These are phyloP conservation scores for Odontomachus brunneus DNA, from an alignment of 1,140 invertebrate species.

Conservation along the genomic window DNA sequence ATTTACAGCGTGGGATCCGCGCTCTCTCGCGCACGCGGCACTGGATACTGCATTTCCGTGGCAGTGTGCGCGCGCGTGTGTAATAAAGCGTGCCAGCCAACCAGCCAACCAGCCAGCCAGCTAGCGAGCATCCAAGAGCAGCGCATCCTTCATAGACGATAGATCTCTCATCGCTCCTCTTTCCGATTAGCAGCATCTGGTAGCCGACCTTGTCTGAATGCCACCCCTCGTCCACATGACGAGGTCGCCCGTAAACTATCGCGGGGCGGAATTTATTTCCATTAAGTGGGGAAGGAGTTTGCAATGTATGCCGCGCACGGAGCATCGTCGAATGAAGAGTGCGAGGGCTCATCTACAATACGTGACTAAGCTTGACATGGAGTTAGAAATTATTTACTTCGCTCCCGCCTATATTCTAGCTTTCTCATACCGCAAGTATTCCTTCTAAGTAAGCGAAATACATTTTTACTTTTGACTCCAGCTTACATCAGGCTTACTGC, in stretches of 20 bases:
- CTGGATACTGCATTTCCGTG: conserved; percentile 68
- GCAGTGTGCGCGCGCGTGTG: conserved; percentile 47
- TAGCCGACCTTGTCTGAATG: conserved; percentile 31
- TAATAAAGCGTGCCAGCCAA: conserved; percentile 66
- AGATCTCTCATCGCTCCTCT: conserved; percentile 49
- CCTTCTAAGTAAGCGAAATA: too few relatives aligned
- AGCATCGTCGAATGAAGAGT: conserved; percentile 9
- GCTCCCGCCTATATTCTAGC: too few relatives aligned
- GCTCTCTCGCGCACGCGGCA: neutral
- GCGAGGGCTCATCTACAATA: too few relatives aligned
- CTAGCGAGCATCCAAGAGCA: conserved; percentile 10
- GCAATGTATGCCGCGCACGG: too few relatives aligned
- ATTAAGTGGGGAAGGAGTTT: conserved; percentile 12
- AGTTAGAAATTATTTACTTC: too few relatives aligned
- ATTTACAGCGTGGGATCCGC: conserved; percentile 81
- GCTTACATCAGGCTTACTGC: too few relatives aligned
- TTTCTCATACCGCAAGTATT: too few relatives aligned
- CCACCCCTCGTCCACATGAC: neutral
- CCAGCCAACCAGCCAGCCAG: neutral
- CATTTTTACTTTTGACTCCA: too few relatives aligned
- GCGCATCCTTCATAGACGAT: conserved; percentile 43
- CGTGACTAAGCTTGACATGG: too few relatives aligned
- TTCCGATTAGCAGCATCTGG: conserved; percentile 48
- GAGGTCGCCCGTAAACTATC: conserved; percentile 2
- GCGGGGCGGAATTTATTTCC: conserved; percentile 29